Percentiles rank a stretch among this genome's conserved stretches.
Conservation (phyloP, 2,113 vertebrate species). For the Morone chrysops region DNA sequence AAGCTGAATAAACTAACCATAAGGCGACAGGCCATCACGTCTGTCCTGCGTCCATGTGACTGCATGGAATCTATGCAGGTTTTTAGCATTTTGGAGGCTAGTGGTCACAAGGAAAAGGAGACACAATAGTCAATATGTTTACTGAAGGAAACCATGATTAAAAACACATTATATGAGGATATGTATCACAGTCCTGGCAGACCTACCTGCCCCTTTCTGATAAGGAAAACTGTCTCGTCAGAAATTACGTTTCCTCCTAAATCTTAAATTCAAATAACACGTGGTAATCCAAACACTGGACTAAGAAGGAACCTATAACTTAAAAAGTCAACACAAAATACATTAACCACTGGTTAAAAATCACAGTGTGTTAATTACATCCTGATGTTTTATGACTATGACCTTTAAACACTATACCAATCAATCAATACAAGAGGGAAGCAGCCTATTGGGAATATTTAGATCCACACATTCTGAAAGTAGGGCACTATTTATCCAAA, state of each 20-base stretch:
- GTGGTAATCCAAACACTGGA: conserved; percentile 47
- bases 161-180: conserved; percentile 30
- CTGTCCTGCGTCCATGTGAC: conserved; percentile 36
- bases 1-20: conserved; percentile 86
- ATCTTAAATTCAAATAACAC: conserved; percentile 61
- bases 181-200: conserved; percentile 47
- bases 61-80: conserved; percentile 52
- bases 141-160: conserved; percentile 47
- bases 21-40: conserved; percentile 86
- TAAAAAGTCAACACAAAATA: conserved; percentile 69
- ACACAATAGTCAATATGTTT: conserved; percentile 62
- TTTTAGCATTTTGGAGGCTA: conserved; percentile 65
- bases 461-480: conserved; percentile 83
- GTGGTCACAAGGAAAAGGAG: conserved; percentile 51
- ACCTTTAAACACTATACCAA: conserved; percentile 86
- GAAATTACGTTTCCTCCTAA: conserved; percentile 30
- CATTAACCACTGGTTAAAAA: conserved; percentile 80
- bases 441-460: conserved; percentile 86
- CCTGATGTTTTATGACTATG: conserved; percentile 86
- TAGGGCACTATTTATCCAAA: conserved; percentile 86
- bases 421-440: conserved; percentile 83
- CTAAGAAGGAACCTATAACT: conserved; percentile 45
- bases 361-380: conserved; percentile 81
- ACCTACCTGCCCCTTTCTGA: conserved; percentile 20
- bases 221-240: conserved; percentile 29